Evolutionary conservation across 2,113 vertebrate species (phyloP), one percentile per base, ranked within the genome.

Genomic region (Ptychochromis oligacanthus): DNA sequence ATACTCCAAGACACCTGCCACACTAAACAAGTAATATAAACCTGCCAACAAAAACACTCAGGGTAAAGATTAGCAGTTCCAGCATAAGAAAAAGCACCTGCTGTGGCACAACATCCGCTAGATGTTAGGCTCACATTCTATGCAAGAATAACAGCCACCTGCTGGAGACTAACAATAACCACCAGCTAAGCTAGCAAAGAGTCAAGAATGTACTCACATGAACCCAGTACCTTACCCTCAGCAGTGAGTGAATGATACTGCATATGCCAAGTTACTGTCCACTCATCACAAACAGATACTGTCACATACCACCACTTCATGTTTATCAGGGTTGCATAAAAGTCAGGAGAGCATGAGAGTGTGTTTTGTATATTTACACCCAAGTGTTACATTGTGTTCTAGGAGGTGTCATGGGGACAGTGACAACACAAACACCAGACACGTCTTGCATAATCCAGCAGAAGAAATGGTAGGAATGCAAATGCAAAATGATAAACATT

Each of bases 91-190:
- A 58, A 80, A 79, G 64, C 91, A 95, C 93, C 93, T 94, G 92
- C 93, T 94, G 88, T 86, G 92, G 80, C 86, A 93, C 84, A 89
- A 94, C 91, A 93, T 94, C 91, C 89, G 46, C 74, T 77, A 65
- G 40, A 89, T 79, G 77, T 87, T 57, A 59, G 24, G 83, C 83
- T 80, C 78, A 88, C 77, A 84, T 59, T 88, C 6, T 31, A 83
- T 81, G 77, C 84, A 91, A 80, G 84, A 91, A 90, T 78, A 93
- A 88, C 87, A 94, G 75, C 92, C 93, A 92, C 89, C 93, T 93
- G 93, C 89, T 85, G 64, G 75, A 84, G 64, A 75, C 85, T 86
- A 89, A 93, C 85, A 92, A 92, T 91, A 92, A 78, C 36, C 78
- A 79, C 52, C 13, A 60, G 65, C 70, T 62, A 78, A 55, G 60